Percentiles rank a stretch among this genome's conserved stretches.
Evolutionary conservation across 2,797 vertebrate genomes (phyloP).

Genomic region (Meriones psammophilus): DNA sequence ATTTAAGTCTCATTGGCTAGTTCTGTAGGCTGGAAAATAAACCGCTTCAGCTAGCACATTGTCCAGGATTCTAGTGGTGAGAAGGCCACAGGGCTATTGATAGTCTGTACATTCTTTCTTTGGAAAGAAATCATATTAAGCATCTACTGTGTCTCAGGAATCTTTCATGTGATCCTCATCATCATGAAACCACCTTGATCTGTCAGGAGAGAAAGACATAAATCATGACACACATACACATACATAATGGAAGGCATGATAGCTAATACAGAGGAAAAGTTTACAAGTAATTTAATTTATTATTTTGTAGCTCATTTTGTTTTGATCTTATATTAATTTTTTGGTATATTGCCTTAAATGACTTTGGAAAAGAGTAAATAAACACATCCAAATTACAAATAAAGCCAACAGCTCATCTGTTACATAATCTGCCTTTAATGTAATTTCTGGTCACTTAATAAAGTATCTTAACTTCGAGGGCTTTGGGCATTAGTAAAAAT

Average conservation of each 20-base stretch:
- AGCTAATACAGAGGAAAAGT: neutral
- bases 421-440: neutral
- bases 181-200: neutral
- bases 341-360: neutral
- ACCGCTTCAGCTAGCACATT: neutral
- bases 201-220: neutral
- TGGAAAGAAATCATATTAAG: neutral
- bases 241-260: neutral
- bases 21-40: neutral
- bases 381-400: neutral
- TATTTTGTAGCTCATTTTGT: conserved; percentile 11
- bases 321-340: neutral
- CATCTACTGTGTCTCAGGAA: neutral
- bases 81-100: neutral
- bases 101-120: neutral
- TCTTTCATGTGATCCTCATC: neutral
- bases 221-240: neutral
- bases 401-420: neutral
- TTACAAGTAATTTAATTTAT: neutral
- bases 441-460: neutral
- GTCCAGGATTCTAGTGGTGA: neutral
- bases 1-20: neutral
- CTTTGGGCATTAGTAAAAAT: neutral
- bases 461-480: neutral
- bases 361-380: conserved; percentile 53